Evolutionary conservation across 2,113 vertebrate species (phyloP), one percentile per base, ranked within the genome.

Genomic region (Pterocles burchelli): DNA sequence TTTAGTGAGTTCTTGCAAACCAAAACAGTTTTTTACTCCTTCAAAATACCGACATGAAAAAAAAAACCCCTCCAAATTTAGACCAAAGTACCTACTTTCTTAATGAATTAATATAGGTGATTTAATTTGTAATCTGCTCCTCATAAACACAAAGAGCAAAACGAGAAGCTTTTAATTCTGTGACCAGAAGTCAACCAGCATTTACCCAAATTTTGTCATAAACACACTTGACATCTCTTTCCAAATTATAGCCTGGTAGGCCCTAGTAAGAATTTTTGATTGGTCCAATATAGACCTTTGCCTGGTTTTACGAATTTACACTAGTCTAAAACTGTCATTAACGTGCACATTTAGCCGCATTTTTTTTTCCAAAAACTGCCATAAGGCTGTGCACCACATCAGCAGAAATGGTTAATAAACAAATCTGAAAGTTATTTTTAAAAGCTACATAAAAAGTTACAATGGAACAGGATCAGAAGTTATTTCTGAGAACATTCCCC

Each of bases 1-100:
- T 22, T 41, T 4, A 63, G 19, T 0, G 0, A 48, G 22, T 22
- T 85, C 61, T 71, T 6, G 6, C 14, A 91, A 74, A 83, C 6
- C 33, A 57, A 63, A 82, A 9, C 10, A 91, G n/a, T 11, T 61
- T 65, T 72, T 68, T 84, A 66, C 13, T 71, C 43, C 48, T 78
- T 77, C 25, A 52, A 78, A 93, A 86, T 54, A 65, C 8, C 2
- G 4, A 61, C 19, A 18, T 12, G 18, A 80, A 55, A 90, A 85
- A 11, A 11, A 43, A 71, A 79, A 31, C 0, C 0, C 0, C 0
- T 1, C 34, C 68, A 43, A 68, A 73, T 70, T n/a, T 68, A 72
- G 59, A 73, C 58, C 38, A 34, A 29, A 41, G 51, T 36, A 72
- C 12, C 16, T 43, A 43, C 41, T 36, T 66, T n/a, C 25, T 59